These are phyloP conservation scores for Nymphalis polychloros DNA, from an alignment of 2,888 invertebrate genomes.

Conservation along the genomic window DNA sequence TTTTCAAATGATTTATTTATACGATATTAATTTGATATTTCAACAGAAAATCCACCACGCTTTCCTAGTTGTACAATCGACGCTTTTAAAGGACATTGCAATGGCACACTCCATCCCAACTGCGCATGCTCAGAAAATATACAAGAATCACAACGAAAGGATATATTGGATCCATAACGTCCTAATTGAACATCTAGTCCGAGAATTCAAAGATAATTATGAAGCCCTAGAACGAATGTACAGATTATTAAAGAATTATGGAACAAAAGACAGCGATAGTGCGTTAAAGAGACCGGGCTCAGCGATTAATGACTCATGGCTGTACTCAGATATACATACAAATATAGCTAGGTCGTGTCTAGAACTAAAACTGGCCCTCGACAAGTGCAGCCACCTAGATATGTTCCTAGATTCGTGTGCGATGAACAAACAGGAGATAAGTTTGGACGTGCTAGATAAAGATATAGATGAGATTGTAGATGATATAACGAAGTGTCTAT, in stretches of 20 bases:
- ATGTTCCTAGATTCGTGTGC: constrained; percentile 73
- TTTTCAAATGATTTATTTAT: no score
- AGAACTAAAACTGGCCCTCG: constrained; percentile 65
- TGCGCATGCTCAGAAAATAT: constrained; percentile 48
- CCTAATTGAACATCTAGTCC: constrained; percentile 53
- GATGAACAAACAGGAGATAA: constrained; percentile 62
- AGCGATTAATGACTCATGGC: constrained; percentile 62
- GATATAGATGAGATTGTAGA: constrained; percentile 71
- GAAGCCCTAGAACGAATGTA: constrained; percentile 70
- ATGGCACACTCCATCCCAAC: constrained; percentile 64
- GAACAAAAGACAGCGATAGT: constrained; percentile 48
- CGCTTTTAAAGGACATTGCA: constrained; percentile 68
- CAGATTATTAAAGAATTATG: constrained; percentile 66
- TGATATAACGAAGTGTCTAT: constrained; percentile 60
- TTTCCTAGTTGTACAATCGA: constrained; percentile 73
- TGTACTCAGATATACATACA: constrained; percentile 72
- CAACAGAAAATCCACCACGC: constrained; percentile 77
- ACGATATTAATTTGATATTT: not conserved
- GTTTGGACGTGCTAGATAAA: constrained; percentile 60
- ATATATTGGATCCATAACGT: constrained; percentile 69
- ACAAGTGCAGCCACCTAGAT: constrained; percentile 67
- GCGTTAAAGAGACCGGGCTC: constrained; percentile 55
- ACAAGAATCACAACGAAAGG: constrained; percentile 72
- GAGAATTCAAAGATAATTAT: constrained; percentile 59
- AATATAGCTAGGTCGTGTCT: constrained; percentile 63